A percentile compares a stretch with the other conserved stretches of the same genome.
Conservation (phyloP, 2,797 vertebrate species). For the Cyprinella venusta region DNA sequence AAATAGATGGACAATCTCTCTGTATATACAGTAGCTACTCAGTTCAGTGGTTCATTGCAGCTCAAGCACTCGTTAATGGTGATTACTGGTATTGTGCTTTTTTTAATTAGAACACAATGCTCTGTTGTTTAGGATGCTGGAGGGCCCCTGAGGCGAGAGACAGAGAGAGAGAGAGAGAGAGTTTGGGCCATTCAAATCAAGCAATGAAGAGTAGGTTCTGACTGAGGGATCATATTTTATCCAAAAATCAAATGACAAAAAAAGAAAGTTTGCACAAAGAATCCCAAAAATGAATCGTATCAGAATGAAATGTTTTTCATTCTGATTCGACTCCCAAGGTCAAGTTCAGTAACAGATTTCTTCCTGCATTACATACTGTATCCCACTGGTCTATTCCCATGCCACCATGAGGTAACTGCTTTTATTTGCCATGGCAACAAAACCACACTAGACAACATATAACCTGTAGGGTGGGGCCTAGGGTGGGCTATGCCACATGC, state of each 20-base stretch:
- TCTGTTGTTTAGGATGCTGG: slow-evolving; percentile 22
- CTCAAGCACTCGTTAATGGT: slow-evolving; percentile 10
- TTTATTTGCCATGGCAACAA: slow-evolving; percentile 1
- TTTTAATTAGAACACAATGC: slow-evolving; percentile 32
- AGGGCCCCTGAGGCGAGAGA: background rate
- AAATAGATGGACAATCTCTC: background rate
- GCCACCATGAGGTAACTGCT: slow-evolving; percentile 17
- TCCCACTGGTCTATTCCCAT: slow-evolving; percentile 12
- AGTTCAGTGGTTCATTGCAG: slow-evolving; percentile 12
- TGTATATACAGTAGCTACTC: background rate
- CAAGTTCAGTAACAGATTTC: background rate
- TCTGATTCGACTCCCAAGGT: background rate
- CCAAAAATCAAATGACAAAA: background rate
- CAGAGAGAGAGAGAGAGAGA: too few species aligned
- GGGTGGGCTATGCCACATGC: background rate
- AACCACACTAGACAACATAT: slow-evolving; percentile 34
- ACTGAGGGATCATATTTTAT: background rate
- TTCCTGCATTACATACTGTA: background rate
- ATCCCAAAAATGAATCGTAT: background rate
- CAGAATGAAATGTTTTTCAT: background rate
- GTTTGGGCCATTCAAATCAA: background rate
- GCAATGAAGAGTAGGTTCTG: background rate
- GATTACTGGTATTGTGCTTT: slow-evolving; percentile 17
- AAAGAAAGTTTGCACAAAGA: background rate
- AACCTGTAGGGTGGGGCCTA: slow-evolving; percentile 26